Evolutionary conservation across 2,888 invertebrate genomes (phyloP), one percentile per base, ranked within the genome.

Genomic region (Parapristionchus giblindavisi): DNA sequence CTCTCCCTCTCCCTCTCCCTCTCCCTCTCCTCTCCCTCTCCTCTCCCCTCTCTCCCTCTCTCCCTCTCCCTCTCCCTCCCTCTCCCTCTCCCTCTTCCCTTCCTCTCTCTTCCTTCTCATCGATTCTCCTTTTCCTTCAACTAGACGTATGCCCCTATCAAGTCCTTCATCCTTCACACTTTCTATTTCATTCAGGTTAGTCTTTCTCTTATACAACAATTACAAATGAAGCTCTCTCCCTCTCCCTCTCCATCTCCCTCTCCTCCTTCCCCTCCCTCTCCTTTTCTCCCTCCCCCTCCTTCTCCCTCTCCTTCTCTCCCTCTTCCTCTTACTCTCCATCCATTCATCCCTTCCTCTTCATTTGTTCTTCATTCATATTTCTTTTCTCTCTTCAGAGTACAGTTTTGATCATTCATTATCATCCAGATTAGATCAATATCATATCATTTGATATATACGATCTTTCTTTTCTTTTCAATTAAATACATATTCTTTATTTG

Each of bases 171-270:
- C 66, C 66, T 66, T 66, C 27, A 66, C 70, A 5, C 70, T 70
- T 54, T 54, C 70, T 38, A 34, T 70, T 24, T 70, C 70, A 52
- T 70, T 70, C 70, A 70, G 54, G 70, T 70, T n/a, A 54, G 70
- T 70, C 36, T n/a, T n/a, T n/a, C n/a, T n/a, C n/a, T n/a, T n/a
- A n/a, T n/a, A n/a, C n/a, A n/a, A n/a, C n/a, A n/a, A n/a, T n/a
- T n/a, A n/a, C n/a, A n/a, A n/a, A n/a, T n/a, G n/a, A n/a, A n/a
- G n/a, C 34, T 29, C 51, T 66, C n/a, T 14, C 34, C 2, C 36
- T 11, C 61, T 27, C 21, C 24, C 36, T n/a, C 24, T 61, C 38
- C 5, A 40, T 61, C 32, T 38, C 11, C 29, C 3, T 24, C 21
- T 1, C 27, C 40, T 40, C 40, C 38, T 27, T 40, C 27, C 40